Evolutionary conservation across 2,797 vertebrate species (phyloP).

Genomic region (Gallirallus australis): DNA sequence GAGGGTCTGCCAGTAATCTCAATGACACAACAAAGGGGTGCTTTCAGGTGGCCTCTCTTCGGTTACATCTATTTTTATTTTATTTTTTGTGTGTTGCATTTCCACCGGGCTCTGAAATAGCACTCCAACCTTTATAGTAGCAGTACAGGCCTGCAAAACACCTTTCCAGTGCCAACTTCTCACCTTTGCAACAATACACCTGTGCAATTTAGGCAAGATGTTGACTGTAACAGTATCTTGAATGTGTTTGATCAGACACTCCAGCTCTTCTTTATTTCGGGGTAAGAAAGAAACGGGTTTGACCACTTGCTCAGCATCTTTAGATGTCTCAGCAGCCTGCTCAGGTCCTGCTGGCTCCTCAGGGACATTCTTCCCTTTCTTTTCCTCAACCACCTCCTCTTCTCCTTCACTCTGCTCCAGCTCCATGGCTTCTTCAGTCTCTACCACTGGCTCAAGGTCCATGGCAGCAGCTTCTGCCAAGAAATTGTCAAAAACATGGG

Average conservation of each 20-base stretch:
- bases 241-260: constrained; percentile 85
- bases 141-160: not conserved
- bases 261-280: constrained; percentile 85
- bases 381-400: constrained; percentile 30
- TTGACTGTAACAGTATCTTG: constrained; percentile 85
- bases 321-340: not conserved
- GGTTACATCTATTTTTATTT: rapidly evolving
- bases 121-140: not conserved
- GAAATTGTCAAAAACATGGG: not conserved
- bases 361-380: not conserved
- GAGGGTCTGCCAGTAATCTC: not conserved
- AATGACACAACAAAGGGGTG: not conserved
- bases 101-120: not conserved
- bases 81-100: not conserved
- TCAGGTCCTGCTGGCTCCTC: not conserved
- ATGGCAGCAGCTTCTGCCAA: constrained; percentile 50
- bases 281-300: constrained; percentile 82
- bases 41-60: not conserved
- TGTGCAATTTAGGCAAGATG: constrained; percentile 92
- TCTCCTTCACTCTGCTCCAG: constrained; percentile 72
- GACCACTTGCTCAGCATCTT: not conserved
- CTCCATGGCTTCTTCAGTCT: constrained; percentile 77
- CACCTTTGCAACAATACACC: constrained; percentile 93
- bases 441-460: constrained; percentile 61
- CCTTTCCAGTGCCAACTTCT: not conserved